phyloP scores from a whole-genome alignment of 2,113 vertebrate genomes.

The Atherinomorus stipes region DNA sequence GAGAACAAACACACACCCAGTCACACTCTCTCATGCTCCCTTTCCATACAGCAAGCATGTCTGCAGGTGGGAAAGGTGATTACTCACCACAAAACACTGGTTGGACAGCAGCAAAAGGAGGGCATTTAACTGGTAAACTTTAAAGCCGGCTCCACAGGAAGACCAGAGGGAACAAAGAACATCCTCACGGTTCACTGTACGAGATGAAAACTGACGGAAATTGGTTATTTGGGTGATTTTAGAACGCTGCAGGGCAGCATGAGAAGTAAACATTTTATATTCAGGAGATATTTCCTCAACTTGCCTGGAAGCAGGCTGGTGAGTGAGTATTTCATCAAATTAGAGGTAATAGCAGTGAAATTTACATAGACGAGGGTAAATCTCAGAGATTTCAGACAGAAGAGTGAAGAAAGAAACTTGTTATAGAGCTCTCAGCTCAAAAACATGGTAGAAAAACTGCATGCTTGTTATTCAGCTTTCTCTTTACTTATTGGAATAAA shows the following conservation, averaged over 20 bases:
- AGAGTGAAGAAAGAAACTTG: too few relatives aligned
- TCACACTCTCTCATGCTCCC: slow-evolving; percentile 42
- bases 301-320: not conserved
- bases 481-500: too few relatives aligned
- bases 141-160: slow-evolving; percentile 64
- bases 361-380: too few relatives aligned
- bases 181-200: slow-evolving; percentile 47
- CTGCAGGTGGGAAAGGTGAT: slow-evolving; percentile 80
- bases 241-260: slow-evolving; percentile 17
- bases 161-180: slow-evolving; percentile 41
- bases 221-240: slow-evolving; percentile 34
- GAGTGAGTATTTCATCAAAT: not conserved
- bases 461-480: too few relatives aligned
- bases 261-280: slow-evolving; percentile 32
- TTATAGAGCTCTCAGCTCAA: too few relatives aligned
- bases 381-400: not conserved
- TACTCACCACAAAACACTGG: slow-evolving; percentile 77
- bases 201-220: slow-evolving; percentile 33
- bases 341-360: too few relatives aligned
- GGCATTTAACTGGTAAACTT: slow-evolving; percentile 78
- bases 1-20: slow-evolving; percentile 38
- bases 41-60: slow-evolving; percentile 57
- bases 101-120: slow-evolving; percentile 72
- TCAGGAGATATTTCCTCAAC: slow-evolving; percentile 7
- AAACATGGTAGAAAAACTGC: too few relatives aligned